phyloP scores from a whole-genome alignment of 2,888 invertebrate genomes.

The Archips crataeganus region DNA sequence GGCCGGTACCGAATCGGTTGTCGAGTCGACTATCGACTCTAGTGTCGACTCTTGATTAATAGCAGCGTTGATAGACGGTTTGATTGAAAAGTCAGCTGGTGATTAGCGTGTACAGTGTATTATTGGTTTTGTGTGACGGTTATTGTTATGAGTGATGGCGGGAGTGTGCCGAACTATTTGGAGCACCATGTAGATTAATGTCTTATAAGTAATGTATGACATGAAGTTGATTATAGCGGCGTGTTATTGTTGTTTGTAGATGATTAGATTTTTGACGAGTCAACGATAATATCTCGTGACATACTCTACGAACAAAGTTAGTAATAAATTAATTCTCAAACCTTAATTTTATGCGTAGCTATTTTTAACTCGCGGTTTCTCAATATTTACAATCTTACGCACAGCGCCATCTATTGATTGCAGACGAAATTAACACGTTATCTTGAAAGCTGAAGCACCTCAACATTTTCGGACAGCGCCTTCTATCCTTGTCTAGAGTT shows the following conservation, averaged over 20 bases:
- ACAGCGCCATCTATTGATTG: too few species aligned
- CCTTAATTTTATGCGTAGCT: too few species aligned
- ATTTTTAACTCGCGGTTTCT: too few species aligned
- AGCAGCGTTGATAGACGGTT: slow-evolving; percentile 63
- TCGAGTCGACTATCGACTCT: slow-evolving; percentile 31
- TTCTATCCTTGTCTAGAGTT: too few species aligned
- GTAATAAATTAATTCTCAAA: too few species aligned
- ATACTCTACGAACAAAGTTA: too few species aligned
- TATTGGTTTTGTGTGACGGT: slow-evolving; percentile 33
- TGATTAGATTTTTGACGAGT: background rate
- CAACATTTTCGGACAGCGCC: too few species aligned
- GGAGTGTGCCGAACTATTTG: background rate
- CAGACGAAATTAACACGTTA: too few species aligned
- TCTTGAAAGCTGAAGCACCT: too few species aligned
- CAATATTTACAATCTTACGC: too few species aligned
- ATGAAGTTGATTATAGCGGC: background rate
- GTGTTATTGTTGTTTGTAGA: background rate
- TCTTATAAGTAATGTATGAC: background rate
- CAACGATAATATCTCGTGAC: too few species aligned
- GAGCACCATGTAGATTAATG: background rate
- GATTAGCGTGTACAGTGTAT: slow-evolving; percentile 35
- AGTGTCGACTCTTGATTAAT: slow-evolving; percentile 42
- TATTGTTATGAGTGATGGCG: slow-evolving; percentile 30
- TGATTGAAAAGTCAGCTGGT: slow-evolving; percentile 84
- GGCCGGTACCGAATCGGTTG: slow-evolving; percentile 33